Percentiles rank a stretch among this genome's conserved stretches.
phyloP scores from a whole-genome alignment of 2,113 vertebrate genomes.

The Elgaria multicarinata region DNA sequence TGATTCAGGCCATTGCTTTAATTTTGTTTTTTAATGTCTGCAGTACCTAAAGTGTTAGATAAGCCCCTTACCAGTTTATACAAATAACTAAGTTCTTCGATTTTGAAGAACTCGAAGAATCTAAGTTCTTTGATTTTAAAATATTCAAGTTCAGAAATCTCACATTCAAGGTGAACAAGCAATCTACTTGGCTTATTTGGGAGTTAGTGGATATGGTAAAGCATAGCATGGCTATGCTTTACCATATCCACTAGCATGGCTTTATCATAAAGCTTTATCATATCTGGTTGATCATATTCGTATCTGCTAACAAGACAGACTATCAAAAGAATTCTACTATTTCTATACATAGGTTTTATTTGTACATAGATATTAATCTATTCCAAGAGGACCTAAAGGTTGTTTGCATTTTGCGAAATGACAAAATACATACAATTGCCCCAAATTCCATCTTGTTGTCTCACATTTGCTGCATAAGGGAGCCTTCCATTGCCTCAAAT shows the following conservation, averaged over 20 bases:
- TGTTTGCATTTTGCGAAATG: background rate
- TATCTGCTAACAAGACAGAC: background rate
- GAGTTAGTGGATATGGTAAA: background rate
- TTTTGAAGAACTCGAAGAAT: too few relatives aligned
- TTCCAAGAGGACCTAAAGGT: background rate
- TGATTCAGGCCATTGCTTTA: background rate
- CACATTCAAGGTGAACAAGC: background rate
- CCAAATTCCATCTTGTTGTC: fast-evolving
- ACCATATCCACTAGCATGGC: too few relatives aligned
- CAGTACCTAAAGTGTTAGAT: background rate
- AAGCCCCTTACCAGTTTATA: background rate
- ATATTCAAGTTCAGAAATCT: background rate
- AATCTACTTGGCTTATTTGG: background rate
- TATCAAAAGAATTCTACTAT: background rate
- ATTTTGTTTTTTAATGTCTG: background rate
- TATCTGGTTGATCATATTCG: background rate
- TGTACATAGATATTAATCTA: background rate
- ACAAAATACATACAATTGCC: background rate
- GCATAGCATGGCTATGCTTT: too few relatives aligned
- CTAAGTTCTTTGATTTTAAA: background rate
- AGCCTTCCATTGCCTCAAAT: too few relatives aligned
- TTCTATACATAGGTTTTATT: background rate
- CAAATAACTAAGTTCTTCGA: background rate
- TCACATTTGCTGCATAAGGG: background rate
- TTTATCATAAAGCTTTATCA: background rate